Conservation (phyloP, 1,140 invertebrate species). For the Cepaea nemoralis region DNA sequence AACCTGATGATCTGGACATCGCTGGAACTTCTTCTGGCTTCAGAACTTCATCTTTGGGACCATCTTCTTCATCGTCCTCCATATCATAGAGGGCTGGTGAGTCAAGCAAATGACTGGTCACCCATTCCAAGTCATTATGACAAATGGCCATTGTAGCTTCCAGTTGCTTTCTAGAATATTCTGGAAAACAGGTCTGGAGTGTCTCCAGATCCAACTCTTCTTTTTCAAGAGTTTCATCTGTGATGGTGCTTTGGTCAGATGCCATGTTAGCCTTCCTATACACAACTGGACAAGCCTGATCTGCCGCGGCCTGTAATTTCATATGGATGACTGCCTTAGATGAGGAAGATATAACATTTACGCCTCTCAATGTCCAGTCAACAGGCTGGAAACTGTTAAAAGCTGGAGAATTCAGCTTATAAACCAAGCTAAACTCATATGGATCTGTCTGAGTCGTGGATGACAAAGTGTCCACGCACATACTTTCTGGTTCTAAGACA, state of each 20-base stretch:
- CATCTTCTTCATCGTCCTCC: conserved; percentile 26
- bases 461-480: neutral
- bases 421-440: conserved; percentile 26
- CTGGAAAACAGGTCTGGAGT: conserved; percentile 37
- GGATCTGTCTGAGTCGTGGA: conserved; percentile 15
- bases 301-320: neutral
- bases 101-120: conserved; percentile 33
- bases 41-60: neutral
- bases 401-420: conserved; percentile 31
- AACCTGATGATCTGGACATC: neutral
- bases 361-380: conserved; percentile 1
- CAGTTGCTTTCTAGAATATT: conserved; percentile 33
- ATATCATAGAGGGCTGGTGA: conserved; percentile 11
- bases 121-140: conserved; percentile 38
- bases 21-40: neutral
- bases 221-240: conserved; percentile 34
- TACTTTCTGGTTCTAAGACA: neutral
- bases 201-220: conserved; percentile 34
- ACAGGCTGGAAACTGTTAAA: conserved; percentile 28
- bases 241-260: conserved; percentile 29
- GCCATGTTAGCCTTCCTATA: neutral
- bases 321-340: neutral
- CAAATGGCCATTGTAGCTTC: conserved; percentile 31
- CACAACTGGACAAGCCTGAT: neutral
- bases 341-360: neutral